Conservation (phyloP, 2,113 vertebrate species). For the Antechinus flavipes region DNA sequence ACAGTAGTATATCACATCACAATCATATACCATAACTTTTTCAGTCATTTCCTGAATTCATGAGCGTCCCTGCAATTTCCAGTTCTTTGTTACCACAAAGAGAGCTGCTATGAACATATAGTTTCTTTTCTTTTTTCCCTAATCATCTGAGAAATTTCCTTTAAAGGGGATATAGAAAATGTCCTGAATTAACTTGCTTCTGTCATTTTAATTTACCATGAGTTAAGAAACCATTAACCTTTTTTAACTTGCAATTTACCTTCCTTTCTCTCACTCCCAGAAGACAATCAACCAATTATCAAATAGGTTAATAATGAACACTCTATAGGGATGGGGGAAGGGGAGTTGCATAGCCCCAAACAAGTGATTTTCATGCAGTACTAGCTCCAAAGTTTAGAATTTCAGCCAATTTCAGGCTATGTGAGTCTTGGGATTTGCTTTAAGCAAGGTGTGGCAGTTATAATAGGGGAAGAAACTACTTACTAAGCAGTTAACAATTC, state of each 20-base stretch:
- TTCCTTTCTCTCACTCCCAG: background rate
- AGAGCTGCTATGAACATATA: background rate
- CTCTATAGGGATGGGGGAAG: background rate
- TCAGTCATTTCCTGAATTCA: background rate
- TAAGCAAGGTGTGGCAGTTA: background rate
- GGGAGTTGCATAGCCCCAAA: background rate
- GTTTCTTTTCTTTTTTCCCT: background rate
- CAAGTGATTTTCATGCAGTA: background rate
- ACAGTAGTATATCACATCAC: background rate
- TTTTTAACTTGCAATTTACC: background rate
- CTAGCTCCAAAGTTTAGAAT: background rate
- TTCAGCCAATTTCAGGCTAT: background rate
- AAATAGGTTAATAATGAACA: background rate
- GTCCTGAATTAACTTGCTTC: background rate
- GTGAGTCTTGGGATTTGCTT: background rate
- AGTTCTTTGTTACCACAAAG: background rate
- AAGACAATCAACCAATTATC: background rate
- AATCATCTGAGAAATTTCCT: background rate
- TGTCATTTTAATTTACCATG: background rate
- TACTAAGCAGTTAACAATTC: background rate
- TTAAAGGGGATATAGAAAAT: background rate
- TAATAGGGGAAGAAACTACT: background rate
- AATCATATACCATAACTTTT: background rate
- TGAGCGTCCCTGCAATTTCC: background rate
- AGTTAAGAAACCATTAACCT: constrained; percentile 6